Base-by-base conservation (phyloP, 2,888 invertebrate species). In the Lomographa bimaculata region DNA sequence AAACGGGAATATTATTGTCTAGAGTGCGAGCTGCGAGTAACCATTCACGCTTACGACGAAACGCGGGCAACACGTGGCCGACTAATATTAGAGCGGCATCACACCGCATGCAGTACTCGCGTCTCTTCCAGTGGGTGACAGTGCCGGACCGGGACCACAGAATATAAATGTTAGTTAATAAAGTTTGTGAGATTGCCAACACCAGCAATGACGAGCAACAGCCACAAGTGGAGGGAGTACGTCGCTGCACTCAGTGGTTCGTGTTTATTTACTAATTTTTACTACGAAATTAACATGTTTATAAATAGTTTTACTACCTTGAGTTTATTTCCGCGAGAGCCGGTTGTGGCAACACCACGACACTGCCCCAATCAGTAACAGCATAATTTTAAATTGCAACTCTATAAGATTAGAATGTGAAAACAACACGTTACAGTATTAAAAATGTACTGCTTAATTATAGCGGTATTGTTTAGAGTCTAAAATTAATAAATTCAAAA, bases 191-290 rank as follows among this genome's bases (percentile, higher is more conserved):
- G 63, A 54, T 63, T 66, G 72, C 61, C 57, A 65, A 71, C 58
- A 71, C 47, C 64, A 63, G 64, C 70, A 65, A 89, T 86, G 87
- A 43, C 42, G n/a, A 77, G 67, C 70, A 72, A 66, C 77, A 71
- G 70, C 60, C 78, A 67, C 67, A 85, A 84, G 58, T 87, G 86
- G 86, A 84, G 87, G 61, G 87, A 89, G 71, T 89, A 87, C 72
- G 76, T 79, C 57, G 76, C 86, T 38, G 87, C 87, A 53, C 77
- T 89, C 72, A 87, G 87, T 71, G 87, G 87, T 89, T 64, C 70
- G 87, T 84, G 55, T 48, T 56, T 59, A 62, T 63, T 61, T 61
- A 59, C 62, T 54, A 51, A 58, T 55, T 54, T 53, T n/a, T n/a
- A n/a, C n/a, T n/a, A n/a, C n/a, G n/a, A n/a, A n/a, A n/a, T n/a